Evolutionary conservation across 2,888 invertebrate genomes (phyloP), one percentile per base, ranked within the genome.

Genomic region (Drosophila neonasuta): DNA sequence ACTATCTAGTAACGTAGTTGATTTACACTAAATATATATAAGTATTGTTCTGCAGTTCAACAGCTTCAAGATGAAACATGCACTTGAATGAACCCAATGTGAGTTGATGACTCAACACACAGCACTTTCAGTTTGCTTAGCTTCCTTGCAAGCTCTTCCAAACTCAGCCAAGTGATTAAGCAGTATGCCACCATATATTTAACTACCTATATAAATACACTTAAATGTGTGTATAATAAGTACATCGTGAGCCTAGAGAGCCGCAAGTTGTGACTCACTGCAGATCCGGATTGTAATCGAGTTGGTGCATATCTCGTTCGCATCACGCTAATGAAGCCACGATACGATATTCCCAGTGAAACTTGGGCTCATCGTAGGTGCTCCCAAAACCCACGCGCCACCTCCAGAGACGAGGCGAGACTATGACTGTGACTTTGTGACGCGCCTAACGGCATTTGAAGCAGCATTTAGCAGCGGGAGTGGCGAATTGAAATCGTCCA

Each of bases 371-470:
- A 41, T 41, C 24, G 45, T 62, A 49, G 56, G 32, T 20, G 52
- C 51, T 49, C 9, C 60, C 15, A 11, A 55, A 34, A 49, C 56
- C 46, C 58, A 71, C 68, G 48, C 56, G 39, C 45, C 58, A 73
- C 61, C 56, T 66, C 41, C 67, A 46, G 59, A 45, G 45, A 52
- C 45, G 45, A 50, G 56, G 48, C 52, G 20, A 24, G 41, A 13
- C 39, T 59, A 34, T 34, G 34, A 36, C n/a, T 36, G n/a, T 36
- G 36, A 36, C 36, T 36, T 11, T 32, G 52, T 44, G 65, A 77
- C 72, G 75, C 77, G 72, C 62, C 72, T 72, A 80, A 70, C 68
- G 77, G 74, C 69, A 71, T 69, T 52, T 65, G 65, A 65, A 72
- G 63, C 61, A 59, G 62, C 65, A 72, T 71, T 76, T 58, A 71